Conservation (phyloP, 2,888 invertebrate genomes). For the Nomada lathburiana region DNA sequence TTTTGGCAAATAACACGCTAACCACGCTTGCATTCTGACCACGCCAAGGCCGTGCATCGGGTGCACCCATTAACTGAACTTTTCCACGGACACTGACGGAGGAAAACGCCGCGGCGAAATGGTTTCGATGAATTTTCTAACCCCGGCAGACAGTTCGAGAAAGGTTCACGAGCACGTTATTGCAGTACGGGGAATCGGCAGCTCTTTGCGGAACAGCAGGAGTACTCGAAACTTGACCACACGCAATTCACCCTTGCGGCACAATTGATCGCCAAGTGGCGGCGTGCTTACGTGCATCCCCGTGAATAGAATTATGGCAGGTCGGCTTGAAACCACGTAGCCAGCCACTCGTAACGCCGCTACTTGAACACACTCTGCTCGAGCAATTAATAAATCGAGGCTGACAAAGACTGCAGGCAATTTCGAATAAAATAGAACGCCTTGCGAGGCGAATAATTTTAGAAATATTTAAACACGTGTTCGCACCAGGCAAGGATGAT, state of each 20-base stretch:
- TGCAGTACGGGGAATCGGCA: not conserved
- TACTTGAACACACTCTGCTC: not conserved
- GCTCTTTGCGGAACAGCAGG: not conserved
- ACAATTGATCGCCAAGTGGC: conserved; percentile 32
- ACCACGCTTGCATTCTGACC: conserved; percentile 31
- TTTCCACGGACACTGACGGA: not conserved
- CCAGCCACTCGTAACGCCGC: not conserved
- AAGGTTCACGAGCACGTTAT: not conserved
- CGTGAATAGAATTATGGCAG: conserved; percentile 1
- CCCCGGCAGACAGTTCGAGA: not conserved
- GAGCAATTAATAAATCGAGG: conserved; percentile 11
- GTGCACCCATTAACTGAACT: not conserved
- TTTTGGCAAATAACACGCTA: conserved; percentile 76
- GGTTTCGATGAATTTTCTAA: not conserved
- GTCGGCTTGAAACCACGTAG: not conserved
- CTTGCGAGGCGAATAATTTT: no score
- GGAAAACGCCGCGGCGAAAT: not conserved
- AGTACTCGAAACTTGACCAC: conserved; percentile 55
- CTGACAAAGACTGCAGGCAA: not conserved
- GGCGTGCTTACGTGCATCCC: conserved; percentile 17
- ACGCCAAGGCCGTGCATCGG: not conserved
- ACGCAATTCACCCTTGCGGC: conserved; percentile 50
- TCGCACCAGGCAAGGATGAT: no score
- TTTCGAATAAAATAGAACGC: not conserved
- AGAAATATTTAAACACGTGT: no score